phyloP scores from a whole-genome alignment of 1,140 invertebrate genomes.

The Leptopilina boulardi region DNA sequence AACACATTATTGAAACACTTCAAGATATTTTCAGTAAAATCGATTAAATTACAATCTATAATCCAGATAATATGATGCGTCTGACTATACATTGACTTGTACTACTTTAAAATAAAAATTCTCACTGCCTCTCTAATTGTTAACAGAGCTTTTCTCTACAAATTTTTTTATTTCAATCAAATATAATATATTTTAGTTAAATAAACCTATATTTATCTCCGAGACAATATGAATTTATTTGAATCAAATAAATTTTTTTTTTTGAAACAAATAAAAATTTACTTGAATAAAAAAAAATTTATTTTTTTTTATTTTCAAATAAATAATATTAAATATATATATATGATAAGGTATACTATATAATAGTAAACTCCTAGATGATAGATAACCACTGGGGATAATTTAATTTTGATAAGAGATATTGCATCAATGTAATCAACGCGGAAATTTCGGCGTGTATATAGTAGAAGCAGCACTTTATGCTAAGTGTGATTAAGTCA shows the following conservation, averaged over 20 bases:
- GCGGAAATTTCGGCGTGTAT: neutral
- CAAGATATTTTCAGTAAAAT: neutral
- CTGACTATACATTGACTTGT: neutral
- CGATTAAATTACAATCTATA: neutral
- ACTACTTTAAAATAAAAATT: neutral
- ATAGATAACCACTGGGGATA: neutral
- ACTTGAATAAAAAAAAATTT: too few species aligned
- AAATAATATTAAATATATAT: too few species aligned
- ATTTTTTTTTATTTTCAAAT: too few species aligned
- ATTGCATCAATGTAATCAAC: neutral
- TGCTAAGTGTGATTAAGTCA: slow-evolving; percentile 2
- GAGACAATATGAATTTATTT: too few species aligned
- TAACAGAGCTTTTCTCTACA: too few species aligned
- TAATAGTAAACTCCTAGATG: neutral
- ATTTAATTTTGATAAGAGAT: neutral
- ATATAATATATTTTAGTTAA: too few species aligned
- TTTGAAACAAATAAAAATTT: too few species aligned
- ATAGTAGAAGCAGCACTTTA: neutral
- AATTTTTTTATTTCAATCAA: too few species aligned
- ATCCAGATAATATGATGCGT: neutral
- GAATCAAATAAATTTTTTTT: too few species aligned
- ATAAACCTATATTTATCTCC: too few species aligned
- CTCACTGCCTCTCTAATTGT: neutral
- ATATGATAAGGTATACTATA: neutral
- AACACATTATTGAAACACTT: neutral